Evolutionary conservation across 2,113 vertebrate genomes (phyloP), one percentile per base, ranked within the genome.

Genomic region (Paedocypris sp.): DNA sequence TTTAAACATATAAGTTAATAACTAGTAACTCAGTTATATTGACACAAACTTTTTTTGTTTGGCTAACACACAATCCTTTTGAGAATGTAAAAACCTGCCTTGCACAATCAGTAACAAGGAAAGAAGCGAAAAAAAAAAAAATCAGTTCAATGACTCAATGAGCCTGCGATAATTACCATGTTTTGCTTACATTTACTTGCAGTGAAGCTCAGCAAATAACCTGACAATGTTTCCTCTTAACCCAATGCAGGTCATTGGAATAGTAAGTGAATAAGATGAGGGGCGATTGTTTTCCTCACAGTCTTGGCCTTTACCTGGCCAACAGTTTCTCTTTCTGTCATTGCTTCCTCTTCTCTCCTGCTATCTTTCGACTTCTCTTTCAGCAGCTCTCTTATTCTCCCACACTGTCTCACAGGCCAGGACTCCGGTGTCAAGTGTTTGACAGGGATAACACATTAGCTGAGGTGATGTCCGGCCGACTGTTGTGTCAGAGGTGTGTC

Each of bases 231-330:
- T 54, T 35, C 41, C 41, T 46, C 41, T 45, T 11, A n/a, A 38
- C 31, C 20, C 50, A 56, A 36, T 47, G 41, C 15, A 56, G 64
- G 48, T 54, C 57, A 60, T 4, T 20, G 49, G 64, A 61, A 53
- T 54, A 60, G 57, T 53, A 61, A 67, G 64, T 67, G 64, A 67
- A 67, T 35, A 39, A 59, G 57, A 67, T 50, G 64, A 60, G 57
- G 39, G 64, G 56, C 56, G 43, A 66, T 25, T 18, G 38, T 62
- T 62, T 51, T 62, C 35, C 31, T 3, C 0, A 58, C 26, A 43
- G 38, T 13, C 54, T 15, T 51, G 36, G 26, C 39, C 56, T 43
- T 46, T 47, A 33, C 31, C 22, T 16, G 1, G 48, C 36, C 53
- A 20, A 8, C 29, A 25, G 10, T n/a, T 23, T 49, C 22, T 61